Conservation (phyloP, 1,140 invertebrate species). For the Eulimnadia texana region DNA sequence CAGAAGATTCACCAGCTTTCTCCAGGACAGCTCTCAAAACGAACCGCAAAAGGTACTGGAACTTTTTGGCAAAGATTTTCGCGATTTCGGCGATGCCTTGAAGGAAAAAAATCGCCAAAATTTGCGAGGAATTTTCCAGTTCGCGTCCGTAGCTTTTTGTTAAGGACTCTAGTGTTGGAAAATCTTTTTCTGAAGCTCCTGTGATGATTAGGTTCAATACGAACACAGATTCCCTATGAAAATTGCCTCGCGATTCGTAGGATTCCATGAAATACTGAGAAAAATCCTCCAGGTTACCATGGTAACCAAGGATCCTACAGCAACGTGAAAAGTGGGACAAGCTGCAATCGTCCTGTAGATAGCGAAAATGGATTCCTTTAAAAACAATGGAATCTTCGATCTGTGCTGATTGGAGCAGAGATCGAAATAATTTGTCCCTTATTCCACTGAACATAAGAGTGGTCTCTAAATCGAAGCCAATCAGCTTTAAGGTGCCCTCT, state of each 20-base stretch:
- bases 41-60: neutral
- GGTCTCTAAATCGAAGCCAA: neutral
- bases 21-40: neutral
- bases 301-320: neutral
- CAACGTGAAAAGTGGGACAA: neutral
- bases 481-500: neutral
- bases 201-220: neutral
- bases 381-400: neutral
- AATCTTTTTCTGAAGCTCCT: neutral
- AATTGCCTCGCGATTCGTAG: neutral
- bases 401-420: neutral
- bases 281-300: neutral
- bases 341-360: neutral
- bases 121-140: neutral
- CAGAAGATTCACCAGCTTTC: slow-evolving; percentile 1
- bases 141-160: neutral
- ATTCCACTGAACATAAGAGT: slow-evolving; percentile 4
- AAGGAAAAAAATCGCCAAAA: neutral
- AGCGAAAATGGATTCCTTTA: neutral
- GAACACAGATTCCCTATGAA: neutral
- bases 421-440: neutral
- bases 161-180: neutral
- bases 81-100: neutral
- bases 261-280: neutral
- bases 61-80: neutral